Evolutionary conservation across 1,140 invertebrate species (phyloP), one percentile per base, ranked within the genome.

Genomic region (Diuraphis noxia): DNA sequence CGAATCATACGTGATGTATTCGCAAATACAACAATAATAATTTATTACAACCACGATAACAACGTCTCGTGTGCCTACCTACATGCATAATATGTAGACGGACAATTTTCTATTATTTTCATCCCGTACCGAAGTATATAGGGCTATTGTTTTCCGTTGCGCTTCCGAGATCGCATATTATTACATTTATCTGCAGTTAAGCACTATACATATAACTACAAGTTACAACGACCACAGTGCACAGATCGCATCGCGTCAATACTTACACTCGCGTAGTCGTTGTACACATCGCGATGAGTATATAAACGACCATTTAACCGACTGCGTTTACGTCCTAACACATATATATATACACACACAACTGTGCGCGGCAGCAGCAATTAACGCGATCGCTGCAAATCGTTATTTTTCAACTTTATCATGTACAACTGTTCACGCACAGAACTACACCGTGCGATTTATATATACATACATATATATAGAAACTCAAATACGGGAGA

Each of bases 311-410:
- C n/a, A 17, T 72, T 72, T 72, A 72, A 72, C 56, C 56, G 56
- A 63, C 30, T 30, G 56, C 10, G 30, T 56, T 77, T n/a, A 77
- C 19, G 9, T 81, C 36, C 36, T 38, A 81, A 25, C 23, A 9
- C 40, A 23, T 38, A 3, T 38, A 23, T 21, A 77, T n/a, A 72
- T 72, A 34, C 36, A 79, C 36, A 34, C 6, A 34, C 9, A 38
- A 21, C 38, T 13, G 79, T 40, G 23, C 36, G 38, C 36, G 36
- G 19, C 84, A 17, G 43, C 34, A 34, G 84, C 84, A 86, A 86
- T 86, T 86, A 49, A 86, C 84, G 30, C 84, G 84, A 86, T 86
- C 84, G 43, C 56, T n/a, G 56, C 84, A 86, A 86, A 86, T 86
- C 84, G 84, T 86, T 86, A 86, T 34, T 86, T 36, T 86, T 86